These are phyloP conservation scores for Xenentodon cancila DNA, from an alignment of 2,797 vertebrate species.

Conservation along the genomic window DNA sequence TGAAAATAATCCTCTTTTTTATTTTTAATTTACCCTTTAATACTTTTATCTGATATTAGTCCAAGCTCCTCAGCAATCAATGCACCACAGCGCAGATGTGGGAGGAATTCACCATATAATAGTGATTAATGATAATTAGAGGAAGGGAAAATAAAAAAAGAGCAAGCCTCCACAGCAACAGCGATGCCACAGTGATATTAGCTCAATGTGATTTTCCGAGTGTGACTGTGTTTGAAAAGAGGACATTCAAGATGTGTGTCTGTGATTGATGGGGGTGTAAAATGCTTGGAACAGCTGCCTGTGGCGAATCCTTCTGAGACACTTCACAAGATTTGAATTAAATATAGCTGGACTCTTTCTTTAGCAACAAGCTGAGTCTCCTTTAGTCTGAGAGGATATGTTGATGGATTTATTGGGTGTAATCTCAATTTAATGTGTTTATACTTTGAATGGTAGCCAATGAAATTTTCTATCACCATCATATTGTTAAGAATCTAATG, in stretches of 20 bases:
- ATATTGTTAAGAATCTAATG: too few species aligned
- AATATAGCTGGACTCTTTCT: slow-evolving; percentile 46
- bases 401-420: slow-evolving; percentile 11
- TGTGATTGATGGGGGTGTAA: slow-evolving; percentile 42
- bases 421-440: slow-evolving; percentile 30
- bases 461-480: neutral
- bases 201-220: slow-evolving; percentile 41
- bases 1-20: too few species aligned
- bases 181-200: slow-evolving; percentile 37
- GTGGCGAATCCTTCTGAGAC: slow-evolving; percentile 53
- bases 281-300: slow-evolving; percentile 36
- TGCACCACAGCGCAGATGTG: slow-evolving; percentile 26
- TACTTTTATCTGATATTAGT: slow-evolving; percentile 51
- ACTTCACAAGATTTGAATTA: slow-evolving; percentile 50
- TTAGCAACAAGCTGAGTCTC: slow-evolving; percentile 16
- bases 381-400: slow-evolving; percentile 11
- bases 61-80: slow-evolving; percentile 33
- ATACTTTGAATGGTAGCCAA: neutral
- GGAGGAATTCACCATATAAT: slow-evolving; percentile 59
- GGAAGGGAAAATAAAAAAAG: slow-evolving; percentile 46
- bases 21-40: neutral
- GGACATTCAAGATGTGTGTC: slow-evolving; percentile 22
- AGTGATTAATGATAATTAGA: slow-evolving; percentile 66
- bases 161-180: slow-evolving; percentile 25
- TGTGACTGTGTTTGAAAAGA: slow-evolving; percentile 28